Base-by-base conservation (phyloP, 2,888 invertebrate genomes). In the Zygogramma bicolorata region DNA sequence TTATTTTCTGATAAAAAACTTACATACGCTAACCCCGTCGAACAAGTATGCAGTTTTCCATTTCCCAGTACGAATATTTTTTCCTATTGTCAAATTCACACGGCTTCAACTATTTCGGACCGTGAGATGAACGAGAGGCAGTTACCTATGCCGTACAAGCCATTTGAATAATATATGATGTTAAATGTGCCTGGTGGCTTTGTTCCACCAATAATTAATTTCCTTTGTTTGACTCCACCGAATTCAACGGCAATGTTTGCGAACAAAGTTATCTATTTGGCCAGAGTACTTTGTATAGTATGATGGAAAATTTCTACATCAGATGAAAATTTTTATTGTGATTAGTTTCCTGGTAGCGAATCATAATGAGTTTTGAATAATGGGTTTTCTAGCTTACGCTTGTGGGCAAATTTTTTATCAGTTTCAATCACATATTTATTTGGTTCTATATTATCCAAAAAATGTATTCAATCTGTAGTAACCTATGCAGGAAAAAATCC, bases 171-270 rank as follows among this genome's bases (percentile, higher is more conserved):
- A 70, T 70, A 20, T 63, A 59, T 49, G 59, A 46, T 53, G 68
- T 72, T 60, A 61, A 72, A 65, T 65, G 65, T 72, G 68, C 65
- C 46, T 68, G 42, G 53, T 61, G 61, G 72, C 65, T 65, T 68
- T 72, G 72, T 72, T 65, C 49, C 60, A 22, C 68, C 68, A 61
- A 72, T 72, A 72, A 72, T 72, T 62, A 72, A 72, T 72, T 72
- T 72, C 68, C 65, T 72, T 68, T 72, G 72, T 72, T 49, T 61
- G 53, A 25, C 65, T 66, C 38, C 49, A 70, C 60, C 42, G 70
- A 53, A 61, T 42, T 70, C 31, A 60, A 49, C 34, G 25, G 53
- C 25, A 34, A 60, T 66, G 59, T 66, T 60, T 34, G 65, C 49
- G 29, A 34, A 25, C 57, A 15, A 29, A 27, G 58, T 70, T 70